Evolutionary conservation across 2,888 invertebrate genomes (phyloP).

Genomic region (Cerastis rubricosa): DNA sequence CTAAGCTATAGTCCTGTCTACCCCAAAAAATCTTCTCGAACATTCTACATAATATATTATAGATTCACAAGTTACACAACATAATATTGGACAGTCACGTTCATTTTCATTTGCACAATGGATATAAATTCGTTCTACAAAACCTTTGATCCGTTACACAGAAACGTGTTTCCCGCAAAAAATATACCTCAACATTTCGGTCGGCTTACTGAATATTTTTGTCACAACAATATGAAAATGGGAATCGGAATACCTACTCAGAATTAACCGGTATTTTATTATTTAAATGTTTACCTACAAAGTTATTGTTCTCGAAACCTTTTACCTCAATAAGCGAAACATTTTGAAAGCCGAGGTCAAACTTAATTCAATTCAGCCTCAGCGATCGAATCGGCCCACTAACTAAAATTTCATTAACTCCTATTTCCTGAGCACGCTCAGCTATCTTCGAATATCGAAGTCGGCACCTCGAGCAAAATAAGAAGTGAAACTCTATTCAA

Average conservation of each 20-base stretch:
- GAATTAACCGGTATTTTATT: neutral
- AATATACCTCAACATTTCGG: slow-evolving; percentile 46
- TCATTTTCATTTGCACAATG: slow-evolving; percentile 56
- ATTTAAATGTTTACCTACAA: neutral
- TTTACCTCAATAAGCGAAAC: slow-evolving; percentile 23
- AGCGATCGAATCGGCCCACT: slow-evolving; percentile 57
- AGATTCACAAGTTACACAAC: slow-evolving; percentile 10
- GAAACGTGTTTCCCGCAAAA: slow-evolving; percentile 39
- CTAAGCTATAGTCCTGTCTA: neutral
- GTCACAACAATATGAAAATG: neutral
- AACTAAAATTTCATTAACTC: slow-evolving; percentile 74
- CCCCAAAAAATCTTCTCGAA: neutral
- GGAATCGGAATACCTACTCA: neutral
- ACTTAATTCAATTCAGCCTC: slow-evolving; percentile 56
- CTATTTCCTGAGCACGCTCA: slow-evolving; percentile 68
- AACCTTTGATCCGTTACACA: slow-evolving; percentile 41
- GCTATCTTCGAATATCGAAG: slow-evolving; percentile 63
- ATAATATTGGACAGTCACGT: slow-evolving; percentile 55
- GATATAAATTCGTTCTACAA: slow-evolving; percentile 46
- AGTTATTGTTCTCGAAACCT: slow-evolving; percentile 4
- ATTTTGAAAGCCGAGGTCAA: slow-evolving; percentile 48
- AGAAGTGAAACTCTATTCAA: slow-evolving; percentile 78
- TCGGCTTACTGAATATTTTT: slow-evolving; percentile 13
- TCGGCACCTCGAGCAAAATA: slow-evolving; percentile 60
- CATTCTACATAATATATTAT: neutral